Conservation (phyloP, 2,113 vertebrate genomes). For the Salvelinus sp. region DNA sequence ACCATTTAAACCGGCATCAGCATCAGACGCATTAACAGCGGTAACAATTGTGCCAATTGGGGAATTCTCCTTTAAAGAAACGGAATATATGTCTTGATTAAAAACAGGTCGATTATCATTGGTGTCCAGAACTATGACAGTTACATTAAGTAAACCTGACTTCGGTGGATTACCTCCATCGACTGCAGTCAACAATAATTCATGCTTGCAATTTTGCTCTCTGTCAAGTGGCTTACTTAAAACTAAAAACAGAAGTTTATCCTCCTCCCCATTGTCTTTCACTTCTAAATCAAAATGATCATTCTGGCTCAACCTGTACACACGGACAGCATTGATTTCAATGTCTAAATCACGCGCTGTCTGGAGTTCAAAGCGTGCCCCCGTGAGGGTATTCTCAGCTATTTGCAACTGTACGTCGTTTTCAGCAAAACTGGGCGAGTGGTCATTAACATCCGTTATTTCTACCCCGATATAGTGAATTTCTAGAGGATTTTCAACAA, state of each 20-base stretch:
- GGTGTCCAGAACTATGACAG: conserved; percentile 31
- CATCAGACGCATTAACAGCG: conserved; percentile 21
- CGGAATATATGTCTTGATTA: conserved; percentile 22
- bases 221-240: conserved; percentile 42
- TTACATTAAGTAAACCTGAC: conserved; percentile 34
- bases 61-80: conserved; percentile 14
- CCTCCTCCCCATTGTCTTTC: conserved; percentile 34
- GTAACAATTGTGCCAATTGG: no score
- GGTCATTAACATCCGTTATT: conserved; percentile 46
- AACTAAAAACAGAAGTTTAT: conserved; percentile 38
- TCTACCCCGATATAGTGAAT: conserved; percentile 42
- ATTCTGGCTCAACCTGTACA: no score
- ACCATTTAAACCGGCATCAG: conserved; percentile 38
- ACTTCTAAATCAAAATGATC: conserved; percentile 36
- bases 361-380: conserved; percentile 37
- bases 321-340: no score
- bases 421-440: conserved; percentile 40
- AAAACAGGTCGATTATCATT: conserved; percentile 50
- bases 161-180: conserved; percentile 47
- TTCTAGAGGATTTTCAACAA: conserved; percentile 50
- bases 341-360: conserved; percentile 22
- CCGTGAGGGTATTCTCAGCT: conserved; percentile 19
- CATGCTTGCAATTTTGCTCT: conserved; percentile 23
- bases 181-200: conserved; percentile 31
- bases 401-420: conserved; percentile 27